A percentile compares a stretch with the other conserved stretches of the same genome.
Evolutionary conservation across 2,113 vertebrate genomes (phyloP).

Genomic region (Climacteris rufus): DNA sequence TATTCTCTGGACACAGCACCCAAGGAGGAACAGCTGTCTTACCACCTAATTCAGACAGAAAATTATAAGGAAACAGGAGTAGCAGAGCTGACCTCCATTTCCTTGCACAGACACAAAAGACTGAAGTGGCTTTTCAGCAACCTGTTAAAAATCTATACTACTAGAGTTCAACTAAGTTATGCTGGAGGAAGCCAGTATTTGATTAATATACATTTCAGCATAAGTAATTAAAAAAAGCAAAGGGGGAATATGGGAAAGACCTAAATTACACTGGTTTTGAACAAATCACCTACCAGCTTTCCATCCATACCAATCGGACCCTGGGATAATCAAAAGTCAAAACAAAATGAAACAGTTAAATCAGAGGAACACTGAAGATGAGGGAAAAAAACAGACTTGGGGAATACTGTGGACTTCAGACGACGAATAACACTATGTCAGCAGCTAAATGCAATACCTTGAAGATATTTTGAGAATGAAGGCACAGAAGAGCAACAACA

Average conservation of each 20-base stretch:
- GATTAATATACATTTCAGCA: not conserved
- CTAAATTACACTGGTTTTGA: constrained; percentile 24
- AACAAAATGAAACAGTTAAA: constrained; percentile 66
- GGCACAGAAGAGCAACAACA: constrained; percentile 63
- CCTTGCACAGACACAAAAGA: not conserved
- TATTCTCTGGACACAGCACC: not conserved
- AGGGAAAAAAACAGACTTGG: not conserved
- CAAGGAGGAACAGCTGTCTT: not conserved
- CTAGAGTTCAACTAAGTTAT: not conserved
- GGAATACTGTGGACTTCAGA: not conserved
- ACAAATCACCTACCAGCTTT: constrained; percentile 59
- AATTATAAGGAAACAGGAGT: not conserved
- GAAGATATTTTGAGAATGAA: constrained; percentile 44
- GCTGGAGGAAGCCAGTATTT: not conserved
- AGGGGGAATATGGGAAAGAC: not conserved
- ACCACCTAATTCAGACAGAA: not conserved
- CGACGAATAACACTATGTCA: not conserved
- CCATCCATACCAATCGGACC: constrained; percentile 63
- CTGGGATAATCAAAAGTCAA: constrained; percentile 56
- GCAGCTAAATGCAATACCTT: not conserved
- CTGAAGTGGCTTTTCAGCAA: not conserved
- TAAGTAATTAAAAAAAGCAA: not conserved
- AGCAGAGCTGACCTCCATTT: not conserved
- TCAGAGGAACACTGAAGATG: not conserved
- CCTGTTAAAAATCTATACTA: not conserved